phyloP scores from a whole-genome alignment of 2,113 vertebrate genomes.

The Oreochromis tanganicae region DNA sequence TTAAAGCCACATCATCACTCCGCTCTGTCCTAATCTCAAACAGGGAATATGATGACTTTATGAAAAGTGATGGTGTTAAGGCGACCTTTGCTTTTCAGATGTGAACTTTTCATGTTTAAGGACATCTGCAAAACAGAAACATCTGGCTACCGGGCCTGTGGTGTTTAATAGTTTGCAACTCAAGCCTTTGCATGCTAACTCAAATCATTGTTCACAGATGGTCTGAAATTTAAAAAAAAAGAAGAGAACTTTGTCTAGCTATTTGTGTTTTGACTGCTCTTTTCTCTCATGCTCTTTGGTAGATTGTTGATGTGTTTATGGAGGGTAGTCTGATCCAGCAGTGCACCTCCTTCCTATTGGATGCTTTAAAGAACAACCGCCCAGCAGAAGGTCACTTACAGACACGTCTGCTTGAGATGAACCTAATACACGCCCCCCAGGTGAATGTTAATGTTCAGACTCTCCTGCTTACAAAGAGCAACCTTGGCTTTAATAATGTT shows the following conservation, averaged over 20 bases:
- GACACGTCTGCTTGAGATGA: constrained; percentile 91
- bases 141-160: constrained; percentile 1
- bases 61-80: background rate
- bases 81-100: background rate
- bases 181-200: background rate
- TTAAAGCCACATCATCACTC: constrained; percentile 27
- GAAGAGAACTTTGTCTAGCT: background rate
- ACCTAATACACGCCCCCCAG: constrained; percentile 90
- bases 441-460: constrained; percentile 47
- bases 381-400: constrained; percentile 86
- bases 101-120: background rate
- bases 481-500: background rate
- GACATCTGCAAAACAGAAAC: background rate
- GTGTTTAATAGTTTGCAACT: background rate
- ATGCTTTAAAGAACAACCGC: constrained; percentile 85
- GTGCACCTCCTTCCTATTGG: constrained; percentile 88
- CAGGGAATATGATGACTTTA: background rate
- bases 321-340: constrained; percentile 90
- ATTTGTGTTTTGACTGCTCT: background rate
- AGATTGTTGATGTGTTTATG: constrained; percentile 97
- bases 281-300: background rate
- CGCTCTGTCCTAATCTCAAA: background rate
- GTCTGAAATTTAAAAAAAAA: background rate
- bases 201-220: background rate
- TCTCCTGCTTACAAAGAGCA: background rate